phyloP scores from a whole-genome alignment of 1,140 invertebrate species.

The Brachystomella parvula region DNA sequence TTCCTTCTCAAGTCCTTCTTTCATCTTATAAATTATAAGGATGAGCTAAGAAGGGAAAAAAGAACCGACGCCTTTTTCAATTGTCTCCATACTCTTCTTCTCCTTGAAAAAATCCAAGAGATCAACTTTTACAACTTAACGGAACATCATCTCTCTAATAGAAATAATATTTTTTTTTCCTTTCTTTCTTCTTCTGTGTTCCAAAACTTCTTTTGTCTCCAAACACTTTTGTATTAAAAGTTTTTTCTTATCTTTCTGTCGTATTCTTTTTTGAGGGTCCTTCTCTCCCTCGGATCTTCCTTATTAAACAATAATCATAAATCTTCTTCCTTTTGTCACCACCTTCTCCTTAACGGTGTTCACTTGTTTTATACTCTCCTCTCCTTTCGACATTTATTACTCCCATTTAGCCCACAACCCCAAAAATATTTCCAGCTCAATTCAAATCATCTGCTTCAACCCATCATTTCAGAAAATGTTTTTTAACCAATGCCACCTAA shows the following conservation, averaged over 20 bases:
- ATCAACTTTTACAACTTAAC: neutral
- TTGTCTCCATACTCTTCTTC: neutral
- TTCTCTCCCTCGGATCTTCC: neutral
- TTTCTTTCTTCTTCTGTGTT: neutral
- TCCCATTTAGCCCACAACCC: neutral
- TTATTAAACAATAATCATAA: slow-evolving; percentile 13
- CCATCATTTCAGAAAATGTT: no score
- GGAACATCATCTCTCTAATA: neutral
- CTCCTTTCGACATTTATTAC: neutral
- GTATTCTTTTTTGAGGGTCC: no score
- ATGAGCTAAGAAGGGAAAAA: no score
- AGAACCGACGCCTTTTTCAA: neutral
- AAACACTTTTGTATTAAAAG: neutral
- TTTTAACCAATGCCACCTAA: no score
- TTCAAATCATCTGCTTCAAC: neutral
- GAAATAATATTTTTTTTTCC: neutral
- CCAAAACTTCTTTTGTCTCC: no score
- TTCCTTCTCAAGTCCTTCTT: neutral
- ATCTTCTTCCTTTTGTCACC: slow-evolving; percentile 7
- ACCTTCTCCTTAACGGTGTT: slow-evolving; percentile 9
- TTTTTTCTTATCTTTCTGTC: neutral
- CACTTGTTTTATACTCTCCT: slow-evolving; percentile 2
- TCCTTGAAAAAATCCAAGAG: neutral
- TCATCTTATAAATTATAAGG: neutral
- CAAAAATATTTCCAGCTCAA: neutral